These are phyloP conservation scores for Lasioglossum figueresi DNA, from an alignment of 2,888 invertebrate species.

Conservation along the genomic window DNA sequence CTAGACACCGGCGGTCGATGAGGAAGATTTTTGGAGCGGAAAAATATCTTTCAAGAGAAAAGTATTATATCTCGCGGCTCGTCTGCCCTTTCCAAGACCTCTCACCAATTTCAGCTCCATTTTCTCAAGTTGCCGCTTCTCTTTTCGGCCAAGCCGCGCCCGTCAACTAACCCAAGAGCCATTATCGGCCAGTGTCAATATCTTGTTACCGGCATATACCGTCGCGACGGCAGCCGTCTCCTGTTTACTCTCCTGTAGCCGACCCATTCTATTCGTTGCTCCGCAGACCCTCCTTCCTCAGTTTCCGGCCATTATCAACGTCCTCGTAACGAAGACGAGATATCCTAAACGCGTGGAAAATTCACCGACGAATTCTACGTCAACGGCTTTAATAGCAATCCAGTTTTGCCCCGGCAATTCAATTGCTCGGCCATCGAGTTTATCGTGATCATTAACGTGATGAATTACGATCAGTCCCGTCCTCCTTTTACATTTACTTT, in stretches of 20 bases:
- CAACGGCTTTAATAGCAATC: constrained; percentile 29
- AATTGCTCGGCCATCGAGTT: constrained; percentile 17
- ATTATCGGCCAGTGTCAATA: constrained; percentile 81
- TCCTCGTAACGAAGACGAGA: constrained; percentile 52
- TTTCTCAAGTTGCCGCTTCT: constrained; percentile 76
- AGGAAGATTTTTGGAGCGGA: constrained; percentile 74
- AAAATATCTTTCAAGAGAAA: constrained; percentile 67
- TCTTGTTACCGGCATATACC: constrained; percentile 78
- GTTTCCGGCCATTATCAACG: constrained; percentile 61
- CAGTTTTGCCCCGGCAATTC: not conserved
- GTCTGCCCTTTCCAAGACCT: constrained; percentile 69
- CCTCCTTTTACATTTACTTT: not conserved
- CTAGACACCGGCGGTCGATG: constrained; percentile 56
- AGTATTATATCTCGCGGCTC: constrained; percentile 60
- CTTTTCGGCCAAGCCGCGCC: constrained; percentile 70
- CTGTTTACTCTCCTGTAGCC: constrained; percentile 77
- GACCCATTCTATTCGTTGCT: constrained; percentile 56
- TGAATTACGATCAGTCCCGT: not conserved
- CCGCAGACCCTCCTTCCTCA: constrained; percentile 15
- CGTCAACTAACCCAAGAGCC: constrained; percentile 75
- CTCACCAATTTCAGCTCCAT: constrained; percentile 78
- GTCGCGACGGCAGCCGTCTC: constrained; percentile 75
- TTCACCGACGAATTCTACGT: constrained; percentile 34
- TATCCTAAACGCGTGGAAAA: constrained; percentile 46
- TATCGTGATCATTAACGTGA: constrained; percentile 10